Conservation (phyloP, 2,888 invertebrate genomes). For the Protodeltote pygarga region DNA sequence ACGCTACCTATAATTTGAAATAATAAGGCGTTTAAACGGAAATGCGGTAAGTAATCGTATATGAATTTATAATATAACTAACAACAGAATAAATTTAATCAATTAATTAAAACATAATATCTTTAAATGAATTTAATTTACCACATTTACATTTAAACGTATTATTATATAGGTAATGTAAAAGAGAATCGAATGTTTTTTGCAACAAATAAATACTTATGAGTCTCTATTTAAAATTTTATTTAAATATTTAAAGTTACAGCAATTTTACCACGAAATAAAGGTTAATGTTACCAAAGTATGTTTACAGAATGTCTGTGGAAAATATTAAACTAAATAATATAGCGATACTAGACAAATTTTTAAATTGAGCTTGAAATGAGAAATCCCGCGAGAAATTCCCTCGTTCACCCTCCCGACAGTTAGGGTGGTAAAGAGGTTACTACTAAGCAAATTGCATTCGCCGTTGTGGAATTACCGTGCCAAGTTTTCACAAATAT, state of each 20-base stretch:
- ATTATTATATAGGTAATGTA: too few relatives aligned
- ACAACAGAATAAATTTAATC: too few relatives aligned
- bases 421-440: slow-evolving; percentile 70
- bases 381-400: slow-evolving; percentile 73
- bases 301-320: slow-evolving; percentile 33
- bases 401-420: slow-evolving; percentile 47
- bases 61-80: too few relatives aligned
- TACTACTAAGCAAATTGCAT: slow-evolving; percentile 80
- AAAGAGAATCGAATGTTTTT: too few relatives aligned
- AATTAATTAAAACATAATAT: too few relatives aligned
- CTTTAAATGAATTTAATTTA: too few relatives aligned
- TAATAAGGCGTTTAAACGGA: too few relatives aligned
- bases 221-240: neutral
- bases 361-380: slow-evolving; percentile 81
- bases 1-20: too few relatives aligned
- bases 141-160: too few relatives aligned
- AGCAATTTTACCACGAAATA: slow-evolving; percentile 3
- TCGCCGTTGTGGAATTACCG: slow-evolving; percentile 61
- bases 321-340: slow-evolving; percentile 50
- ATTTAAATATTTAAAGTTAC: neutral
- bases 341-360: slow-evolving; percentile 60
- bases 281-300: slow-evolving; percentile 19
- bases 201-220: neutral
- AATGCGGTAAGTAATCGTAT: too few relatives aligned
- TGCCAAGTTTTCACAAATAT: slow-evolving; percentile 59